Percentiles rank a stretch among this genome's conserved stretches.
These are phyloP conservation scores for Dicycla oo DNA, from an alignment of 2,888 invertebrate genomes.

Conservation along the genomic window DNA sequence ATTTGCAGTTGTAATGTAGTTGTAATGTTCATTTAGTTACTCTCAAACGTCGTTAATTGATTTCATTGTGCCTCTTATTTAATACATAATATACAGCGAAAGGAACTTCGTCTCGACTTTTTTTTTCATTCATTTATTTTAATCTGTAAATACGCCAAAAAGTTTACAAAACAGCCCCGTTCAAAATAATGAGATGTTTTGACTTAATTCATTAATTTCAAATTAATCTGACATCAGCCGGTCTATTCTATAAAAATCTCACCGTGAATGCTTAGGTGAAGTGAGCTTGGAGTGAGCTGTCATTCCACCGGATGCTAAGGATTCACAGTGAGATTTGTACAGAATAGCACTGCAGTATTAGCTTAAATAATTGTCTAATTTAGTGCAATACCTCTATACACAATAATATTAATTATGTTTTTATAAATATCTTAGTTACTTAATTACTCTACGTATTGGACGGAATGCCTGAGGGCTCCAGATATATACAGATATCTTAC, in stretches of 20 bases:
- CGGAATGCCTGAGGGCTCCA: conserved; percentile 83
- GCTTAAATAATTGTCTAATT: conserved; percentile 3
- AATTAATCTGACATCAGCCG: conserved; percentile 16
- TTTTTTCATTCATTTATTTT: neutral
- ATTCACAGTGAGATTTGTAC: too few relatives aligned
- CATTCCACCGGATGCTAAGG: too few relatives aligned
- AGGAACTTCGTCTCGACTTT: neutral
- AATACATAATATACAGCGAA: neutral
- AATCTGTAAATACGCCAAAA: neutral
- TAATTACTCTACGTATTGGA: conserved; percentile 73
- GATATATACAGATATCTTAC: conserved; percentile 69
- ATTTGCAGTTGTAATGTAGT: too few relatives aligned
- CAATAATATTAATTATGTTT: conserved; percentile 14
- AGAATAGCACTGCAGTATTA: too few relatives aligned
- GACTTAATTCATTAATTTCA: neutral
- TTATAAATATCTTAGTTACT: conserved; percentile 24
- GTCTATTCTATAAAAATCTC: too few relatives aligned
- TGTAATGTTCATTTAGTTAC: neutral
- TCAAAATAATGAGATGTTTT: neutral
- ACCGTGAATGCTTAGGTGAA: too few relatives aligned
- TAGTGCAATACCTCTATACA: conserved; percentile 9
- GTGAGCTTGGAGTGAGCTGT: too few relatives aligned
- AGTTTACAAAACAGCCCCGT: neutral
- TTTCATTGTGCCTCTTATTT: neutral
- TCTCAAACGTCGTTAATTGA: neutral